phyloP scores from a whole-genome alignment of 2,113 vertebrate species.

The Pygoscelis adeliae region DNA sequence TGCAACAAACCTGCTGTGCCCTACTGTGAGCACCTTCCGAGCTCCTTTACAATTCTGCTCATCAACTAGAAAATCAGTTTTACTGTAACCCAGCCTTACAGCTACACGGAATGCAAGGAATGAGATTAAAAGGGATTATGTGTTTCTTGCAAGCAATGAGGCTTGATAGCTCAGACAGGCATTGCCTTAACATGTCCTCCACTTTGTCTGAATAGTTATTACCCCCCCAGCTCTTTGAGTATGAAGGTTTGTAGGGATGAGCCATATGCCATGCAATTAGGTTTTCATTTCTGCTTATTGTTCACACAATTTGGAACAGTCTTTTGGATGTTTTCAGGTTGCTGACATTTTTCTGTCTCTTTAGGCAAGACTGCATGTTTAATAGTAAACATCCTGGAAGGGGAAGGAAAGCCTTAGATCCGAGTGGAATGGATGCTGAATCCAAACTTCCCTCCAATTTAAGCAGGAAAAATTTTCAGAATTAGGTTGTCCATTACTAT shows the following conservation, averaged over 20 bases:
- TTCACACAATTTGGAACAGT: background rate
- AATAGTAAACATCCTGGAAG: background rate
- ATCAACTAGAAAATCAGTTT: conserved; percentile 41
- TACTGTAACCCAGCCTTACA: conserved; percentile 9
- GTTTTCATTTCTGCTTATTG: conserved; percentile 9
- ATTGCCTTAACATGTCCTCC: background rate
- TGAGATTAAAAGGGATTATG: conserved; percentile 55
- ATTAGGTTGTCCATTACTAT: background rate
- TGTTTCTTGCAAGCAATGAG: background rate
- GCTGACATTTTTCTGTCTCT: background rate
- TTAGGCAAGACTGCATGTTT: background rate
- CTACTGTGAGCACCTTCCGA: background rate
- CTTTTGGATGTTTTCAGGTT: background rate
- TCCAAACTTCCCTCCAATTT: background rate
- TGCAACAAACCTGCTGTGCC: background rate
- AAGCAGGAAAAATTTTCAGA: background rate
- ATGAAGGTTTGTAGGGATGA: background rate
- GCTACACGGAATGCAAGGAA: conserved; percentile 39
- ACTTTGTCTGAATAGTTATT: background rate
- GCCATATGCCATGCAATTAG: background rate
- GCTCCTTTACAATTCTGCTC: background rate
- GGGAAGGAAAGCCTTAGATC: background rate
- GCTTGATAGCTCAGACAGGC: conserved; percentile 23
- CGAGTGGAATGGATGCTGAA: background rate
- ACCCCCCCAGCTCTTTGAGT: background rate